Evolutionary conservation across 2,113 vertebrate species (phyloP).

Genomic region (Furnarius figulus): DNA sequence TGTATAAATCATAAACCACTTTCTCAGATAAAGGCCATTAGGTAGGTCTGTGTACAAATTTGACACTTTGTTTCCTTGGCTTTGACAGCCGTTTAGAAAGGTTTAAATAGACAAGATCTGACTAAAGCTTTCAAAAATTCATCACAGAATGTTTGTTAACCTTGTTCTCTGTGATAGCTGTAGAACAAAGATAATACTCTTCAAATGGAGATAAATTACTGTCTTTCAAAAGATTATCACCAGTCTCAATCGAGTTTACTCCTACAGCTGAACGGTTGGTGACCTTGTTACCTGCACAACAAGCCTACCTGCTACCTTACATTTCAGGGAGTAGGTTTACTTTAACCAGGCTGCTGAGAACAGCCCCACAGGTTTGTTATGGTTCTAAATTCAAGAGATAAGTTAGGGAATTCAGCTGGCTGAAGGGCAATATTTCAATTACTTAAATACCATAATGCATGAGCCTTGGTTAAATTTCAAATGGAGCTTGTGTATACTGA

Average conservation of each 20-base stretch:
- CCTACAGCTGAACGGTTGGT: conserved; percentile 70
- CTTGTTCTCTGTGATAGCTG: conserved; percentile 70
- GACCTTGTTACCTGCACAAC: conserved; percentile 75
- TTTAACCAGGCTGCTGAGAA: not conserved
- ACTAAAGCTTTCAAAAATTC: conserved; percentile 78
- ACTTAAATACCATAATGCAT: not conserved
- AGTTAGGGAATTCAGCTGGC: not conserved
- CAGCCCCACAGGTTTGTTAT: not conserved
- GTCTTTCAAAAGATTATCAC: conserved; percentile 80
- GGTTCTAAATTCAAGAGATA: not conserved
- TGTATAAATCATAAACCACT: conserved; percentile 67
- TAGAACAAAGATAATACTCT: conserved; percentile 77
- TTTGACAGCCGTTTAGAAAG: conserved; percentile 66
- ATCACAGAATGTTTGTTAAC: conserved; percentile 78
- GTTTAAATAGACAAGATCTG: conserved; percentile 67
- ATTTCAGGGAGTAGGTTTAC: not conserved
- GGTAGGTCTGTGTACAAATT: conserved; percentile 67
- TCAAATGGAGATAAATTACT: conserved; percentile 82
- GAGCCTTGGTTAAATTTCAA: not conserved
- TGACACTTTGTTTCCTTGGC: conserved; percentile 62
- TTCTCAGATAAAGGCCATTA: conserved; percentile 73
- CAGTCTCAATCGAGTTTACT: conserved; percentile 77
- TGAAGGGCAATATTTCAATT: not conserved
- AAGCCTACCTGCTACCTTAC: conserved; percentile 55
- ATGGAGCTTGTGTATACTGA: too few relatives aligned